Base-by-base conservation (phyloP, 2,113 vertebrate species). In the Callorhinus ursinus region DNA sequence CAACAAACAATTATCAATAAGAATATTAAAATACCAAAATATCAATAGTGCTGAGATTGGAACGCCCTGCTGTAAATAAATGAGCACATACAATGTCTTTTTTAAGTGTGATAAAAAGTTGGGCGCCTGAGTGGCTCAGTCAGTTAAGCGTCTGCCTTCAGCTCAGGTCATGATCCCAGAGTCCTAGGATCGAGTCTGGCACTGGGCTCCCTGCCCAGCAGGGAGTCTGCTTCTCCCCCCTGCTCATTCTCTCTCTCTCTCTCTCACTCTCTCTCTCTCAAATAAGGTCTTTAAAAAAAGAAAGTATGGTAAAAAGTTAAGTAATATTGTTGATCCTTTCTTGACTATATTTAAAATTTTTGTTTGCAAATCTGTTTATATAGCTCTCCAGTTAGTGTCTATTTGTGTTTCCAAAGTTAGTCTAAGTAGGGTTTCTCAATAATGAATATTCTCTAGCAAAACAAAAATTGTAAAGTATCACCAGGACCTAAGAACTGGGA, bases 391-490 rank as follows among this genome's bases (percentile, higher is more conserved):
- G 36, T 88, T 13, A 42, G 33, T 93, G 12, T 65, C 42, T 91
- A 5, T 85, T 90, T 82, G 33, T 92, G 39, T 85, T 96, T 65
- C 24, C 84, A 95, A 82, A 93, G 39, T 76, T 77, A 94, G 36
- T 80, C 33, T 82, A 86, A 36, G 15, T 82, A 85, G 36, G 3
- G 63, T 83, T 80, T 31, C 46, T 96, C 71, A 88, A 46, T 31
- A 94, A 49, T 72, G 24, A 96, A 79, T 82, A 90, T 63, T 84
- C 46, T 61, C 49, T 77, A 77, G 67, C 42, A 65, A 86, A 84
- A 93, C 39, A 71, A 89, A 95, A 90, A 18, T 24, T 36, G 69
- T 61, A 4, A 93, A 94, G 19, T 65, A 86, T 80, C 88, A 53
- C 53, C 33, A 39, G 33, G 39, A 69, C 46, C 61, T 57, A 65